Percentiles rank a stretch among this genome's conserved stretches.
Evolutionary conservation across 2,113 vertebrate genomes (phyloP).

Genomic region (Numenius arquata): DNA sequence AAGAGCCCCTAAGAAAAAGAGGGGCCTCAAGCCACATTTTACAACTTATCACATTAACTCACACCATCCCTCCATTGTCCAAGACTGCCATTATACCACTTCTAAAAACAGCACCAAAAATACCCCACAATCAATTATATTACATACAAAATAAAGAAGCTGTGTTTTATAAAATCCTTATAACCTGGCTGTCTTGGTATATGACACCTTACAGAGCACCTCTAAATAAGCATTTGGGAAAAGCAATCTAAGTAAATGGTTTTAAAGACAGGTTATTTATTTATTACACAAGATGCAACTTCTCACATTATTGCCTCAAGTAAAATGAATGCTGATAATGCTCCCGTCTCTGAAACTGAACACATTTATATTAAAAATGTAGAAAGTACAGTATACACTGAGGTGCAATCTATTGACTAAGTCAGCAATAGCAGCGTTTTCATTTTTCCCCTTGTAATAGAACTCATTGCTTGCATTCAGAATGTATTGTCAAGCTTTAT

Average conservation of each 20-base stretch:
- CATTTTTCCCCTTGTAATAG: slow-evolving; percentile 79
- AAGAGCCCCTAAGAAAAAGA: not conserved
- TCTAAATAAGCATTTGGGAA: slow-evolving; percentile 67
- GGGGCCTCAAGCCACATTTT: not conserved
- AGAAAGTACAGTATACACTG: slow-evolving; percentile 71
- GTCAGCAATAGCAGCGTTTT: slow-evolving; percentile 75
- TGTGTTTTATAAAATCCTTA: not conserved
- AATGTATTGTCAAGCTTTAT: slow-evolving; percentile 79
- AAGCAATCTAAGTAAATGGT: slow-evolving; percentile 70
- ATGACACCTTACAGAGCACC: slow-evolving; percentile 33
- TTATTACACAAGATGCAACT: slow-evolving; percentile 68
- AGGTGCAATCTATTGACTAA: slow-evolving; percentile 78
- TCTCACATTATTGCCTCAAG: slow-evolving; percentile 67
- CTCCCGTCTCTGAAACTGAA: slow-evolving; percentile 62
- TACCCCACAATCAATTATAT: not conserved
- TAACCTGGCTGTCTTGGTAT: not conserved
- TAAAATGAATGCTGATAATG: slow-evolving; percentile 69
- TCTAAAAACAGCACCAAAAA: not conserved
- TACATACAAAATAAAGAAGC: not conserved
- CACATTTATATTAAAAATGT: slow-evolving; percentile 82
- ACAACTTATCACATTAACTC: not conserved
- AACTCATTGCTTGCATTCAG: slow-evolving; percentile 74
- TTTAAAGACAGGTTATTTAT: slow-evolving; percentile 73
- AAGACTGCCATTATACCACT: not conserved
- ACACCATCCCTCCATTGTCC: not conserved